Base-by-base conservation (phyloP, 2,797 vertebrate genomes). In the Sphenopsis melanotis region DNA sequence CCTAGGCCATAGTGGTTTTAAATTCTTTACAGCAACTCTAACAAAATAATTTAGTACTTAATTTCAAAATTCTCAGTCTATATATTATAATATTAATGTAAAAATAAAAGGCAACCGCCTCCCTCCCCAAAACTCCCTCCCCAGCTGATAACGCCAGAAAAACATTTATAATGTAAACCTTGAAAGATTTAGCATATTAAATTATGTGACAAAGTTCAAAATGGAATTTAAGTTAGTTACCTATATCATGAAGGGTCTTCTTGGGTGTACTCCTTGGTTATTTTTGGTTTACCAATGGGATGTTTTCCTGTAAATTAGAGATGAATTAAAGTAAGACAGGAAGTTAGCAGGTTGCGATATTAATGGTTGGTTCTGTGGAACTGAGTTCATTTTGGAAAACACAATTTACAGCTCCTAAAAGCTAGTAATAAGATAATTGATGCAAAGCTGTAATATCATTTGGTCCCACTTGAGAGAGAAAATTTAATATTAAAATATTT, bases 401-500 rank as follows among this genome's bases (percentile, higher is more conserved):
- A 12, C 10, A 59, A 37, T 66, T 79, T 61, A 52, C 17, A n/a
- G 12, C 49, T 89, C 65, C 59, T 85, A 65, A 83, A 83, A 70
- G 21, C 26, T 60, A 42, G 20, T 78, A 87, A 71, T 69, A 87
- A 72, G 39, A 65, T 91, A 94, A 83, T 71, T 85, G 61, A 64
- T 63, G 42, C 42, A 89, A 68, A 65, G 47, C 24, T 77, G 27
- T 86, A 91, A 90, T 90, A 60, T 15, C n/a, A 37, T 85, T 93
- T 91, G 65, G 50, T 72, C 76, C n/a, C 69, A 86, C 61, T 63
- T 83, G 82, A 83, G 82, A 92, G 36, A 61, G 19, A 91, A 75
- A 75, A 49, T 36, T 71, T 89, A 75, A 83, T 93, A 89, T 87
- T 89, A 80, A 87, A 90, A 50, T 57, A 81, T 39, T 86, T 93